phyloP scores from a whole-genome alignment of 2,113 vertebrate species.

The Thalassarche chlororhynchos region DNA sequence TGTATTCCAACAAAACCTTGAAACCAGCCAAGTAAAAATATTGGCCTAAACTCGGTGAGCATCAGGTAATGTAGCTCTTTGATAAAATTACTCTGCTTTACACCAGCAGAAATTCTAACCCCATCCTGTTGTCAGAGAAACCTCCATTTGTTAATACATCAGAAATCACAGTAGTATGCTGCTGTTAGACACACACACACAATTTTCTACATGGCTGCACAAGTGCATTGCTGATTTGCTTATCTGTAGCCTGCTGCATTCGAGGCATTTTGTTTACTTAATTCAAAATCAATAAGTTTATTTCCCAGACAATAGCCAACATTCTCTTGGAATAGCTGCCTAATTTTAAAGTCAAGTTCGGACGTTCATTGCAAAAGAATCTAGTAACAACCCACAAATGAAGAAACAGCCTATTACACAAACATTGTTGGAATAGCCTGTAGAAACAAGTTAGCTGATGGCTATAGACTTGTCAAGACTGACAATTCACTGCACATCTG shows the following conservation, averaged over 20 bases:
- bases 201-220: neutral
- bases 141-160: neutral
- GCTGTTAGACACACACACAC: neutral
- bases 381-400: neutral
- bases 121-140: neutral
- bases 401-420: neutral
- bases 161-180: neutral
- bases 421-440: neutral
- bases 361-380: neutral
- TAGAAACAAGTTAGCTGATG: neutral
- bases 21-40: neutral
- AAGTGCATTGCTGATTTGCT: neutral
- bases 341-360: neutral
- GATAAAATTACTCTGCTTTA: neutral
- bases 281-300: constrained; percentile 41
- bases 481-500: constrained; percentile 38
- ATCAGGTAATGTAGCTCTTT: neutral
- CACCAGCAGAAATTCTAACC: neutral
- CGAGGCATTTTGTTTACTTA: neutral
- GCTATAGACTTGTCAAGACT: constrained; percentile 18
- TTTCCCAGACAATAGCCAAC: neutral
- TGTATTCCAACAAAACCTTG: neutral
- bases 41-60: neutral
- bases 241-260: neutral
- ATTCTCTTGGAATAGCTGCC: neutral